Percentiles rank a stretch among this genome's conserved stretches.
Conservation (phyloP, 2,888 invertebrate genomes). For the Agrotis exclamationis region DNA sequence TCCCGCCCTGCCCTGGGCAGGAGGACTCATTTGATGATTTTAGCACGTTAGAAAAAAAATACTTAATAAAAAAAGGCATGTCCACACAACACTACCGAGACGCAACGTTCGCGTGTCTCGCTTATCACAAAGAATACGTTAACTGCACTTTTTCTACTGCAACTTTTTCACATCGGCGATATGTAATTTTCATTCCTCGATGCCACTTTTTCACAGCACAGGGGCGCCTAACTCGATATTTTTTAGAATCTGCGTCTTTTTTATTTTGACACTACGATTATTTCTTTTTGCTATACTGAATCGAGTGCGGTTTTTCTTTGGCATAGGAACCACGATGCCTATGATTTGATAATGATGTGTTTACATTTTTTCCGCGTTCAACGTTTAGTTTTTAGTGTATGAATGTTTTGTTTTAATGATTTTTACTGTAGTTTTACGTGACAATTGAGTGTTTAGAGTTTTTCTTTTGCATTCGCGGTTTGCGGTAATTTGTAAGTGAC, state of each 20-base stretch:
- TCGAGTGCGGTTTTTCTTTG: slow-evolving; percentile 53
- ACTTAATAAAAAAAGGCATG: too few species aligned
- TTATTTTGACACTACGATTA: slow-evolving; percentile 65
- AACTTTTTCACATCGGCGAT: slow-evolving; percentile 80
- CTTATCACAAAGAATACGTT: slow-evolving; percentile 64
- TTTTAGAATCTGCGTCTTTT: slow-evolving; percentile 67
- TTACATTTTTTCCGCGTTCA: slow-evolving; percentile 66
- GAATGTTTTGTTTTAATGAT: slow-evolving; percentile 40
- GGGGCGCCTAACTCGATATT: slow-evolving; percentile 77
- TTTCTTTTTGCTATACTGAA: slow-evolving; percentile 66
- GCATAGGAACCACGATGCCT: slow-evolving; percentile 38
- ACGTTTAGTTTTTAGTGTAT: slow-evolving; percentile 57
- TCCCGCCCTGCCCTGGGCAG: too few species aligned
- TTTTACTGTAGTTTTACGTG: slow-evolving; percentile 50
- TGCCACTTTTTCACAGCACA: slow-evolving; percentile 80
- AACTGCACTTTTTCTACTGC: slow-evolving; percentile 73
- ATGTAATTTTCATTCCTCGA: slow-evolving; percentile 83
- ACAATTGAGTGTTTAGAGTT: slow-evolving; percentile 57
- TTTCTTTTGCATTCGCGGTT: slow-evolving; percentile 38
- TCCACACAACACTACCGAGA: slow-evolving; percentile 58
- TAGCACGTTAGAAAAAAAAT: too few species aligned
- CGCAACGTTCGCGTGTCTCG: slow-evolving; percentile 60
- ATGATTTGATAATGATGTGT: slow-evolving; percentile 63
- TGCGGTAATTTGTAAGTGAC: slow-evolving; percentile 53
- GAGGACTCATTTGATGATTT: too few species aligned